phyloP scores from a whole-genome alignment of 2,797 vertebrate species.

The Perodicticus potto region DNA sequence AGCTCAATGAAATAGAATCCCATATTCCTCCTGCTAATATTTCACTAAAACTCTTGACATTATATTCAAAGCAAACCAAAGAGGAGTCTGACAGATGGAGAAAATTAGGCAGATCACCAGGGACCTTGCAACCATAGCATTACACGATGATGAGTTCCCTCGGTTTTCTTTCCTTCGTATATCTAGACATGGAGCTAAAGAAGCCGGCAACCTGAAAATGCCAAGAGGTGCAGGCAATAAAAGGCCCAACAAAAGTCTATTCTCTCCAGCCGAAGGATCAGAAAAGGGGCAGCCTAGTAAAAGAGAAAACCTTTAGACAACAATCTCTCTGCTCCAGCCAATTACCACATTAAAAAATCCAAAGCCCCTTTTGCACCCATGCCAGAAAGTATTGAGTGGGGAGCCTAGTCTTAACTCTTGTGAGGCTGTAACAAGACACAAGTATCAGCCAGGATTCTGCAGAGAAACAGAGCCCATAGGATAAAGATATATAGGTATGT shows the following conservation, averaged over 20 bases:
- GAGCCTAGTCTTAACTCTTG: background rate
- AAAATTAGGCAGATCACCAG: constrained; percentile 24
- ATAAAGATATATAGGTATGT: background rate
- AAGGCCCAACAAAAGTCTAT: background rate
- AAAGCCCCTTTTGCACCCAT: background rate
- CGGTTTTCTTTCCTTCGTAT: background rate
- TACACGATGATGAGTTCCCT: background rate
- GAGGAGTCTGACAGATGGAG: constrained; percentile 7
- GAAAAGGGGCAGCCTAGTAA: background rate
- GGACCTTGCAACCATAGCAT: constrained; percentile 10
- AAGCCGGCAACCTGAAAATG: background rate
- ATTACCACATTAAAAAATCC: background rate
- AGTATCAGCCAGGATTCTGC: background rate
- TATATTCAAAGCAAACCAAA: background rate
- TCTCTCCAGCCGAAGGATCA: background rate
- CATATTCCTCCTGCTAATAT: background rate
- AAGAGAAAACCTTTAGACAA: constrained; percentile 18
- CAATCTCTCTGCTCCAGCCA: background rate
- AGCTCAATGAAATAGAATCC: background rate
- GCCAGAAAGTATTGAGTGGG: background rate
- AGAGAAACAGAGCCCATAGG: background rate
- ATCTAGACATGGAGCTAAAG: background rate
- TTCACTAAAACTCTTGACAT: background rate
- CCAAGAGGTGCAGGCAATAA: background rate
- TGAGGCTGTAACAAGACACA: background rate